phyloP scores from a whole-genome alignment of 2,113 vertebrate genomes.

The Pyxicephalus adspersus region DNA sequence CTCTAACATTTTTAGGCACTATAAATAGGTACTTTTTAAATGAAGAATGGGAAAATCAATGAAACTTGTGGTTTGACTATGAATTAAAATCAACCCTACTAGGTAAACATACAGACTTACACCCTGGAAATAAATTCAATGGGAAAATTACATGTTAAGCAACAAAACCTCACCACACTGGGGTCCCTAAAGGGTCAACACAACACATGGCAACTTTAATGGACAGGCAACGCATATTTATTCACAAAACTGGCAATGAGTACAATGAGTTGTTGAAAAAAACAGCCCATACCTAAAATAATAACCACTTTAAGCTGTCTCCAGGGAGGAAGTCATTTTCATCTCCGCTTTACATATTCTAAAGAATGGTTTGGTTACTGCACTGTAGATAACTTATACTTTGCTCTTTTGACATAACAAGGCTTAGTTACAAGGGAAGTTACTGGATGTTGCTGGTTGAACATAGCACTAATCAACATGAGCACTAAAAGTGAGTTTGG shows the following conservation, averaged over 20 bases:
- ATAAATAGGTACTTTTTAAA: too few relatives aligned
- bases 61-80: too few relatives aligned
- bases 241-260: neutral
- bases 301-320: neutral
- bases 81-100: too few relatives aligned
- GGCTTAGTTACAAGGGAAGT: neutral
- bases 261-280: neutral
- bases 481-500: too few relatives aligned
- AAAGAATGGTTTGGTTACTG: neutral
- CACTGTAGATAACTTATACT: neutral
- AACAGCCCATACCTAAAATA: neutral
- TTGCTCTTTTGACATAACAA: neutral
- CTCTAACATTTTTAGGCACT: too few relatives aligned
- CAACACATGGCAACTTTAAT: neutral
- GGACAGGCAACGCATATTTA: neutral
- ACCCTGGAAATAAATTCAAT: too few relatives aligned
- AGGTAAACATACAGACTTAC: too few relatives aligned
- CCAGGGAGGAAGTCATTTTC: constrained; percentile 15
- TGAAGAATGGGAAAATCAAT: too few relatives aligned
- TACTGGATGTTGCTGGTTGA: too few relatives aligned
- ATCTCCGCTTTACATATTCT: constrained; percentile 1
- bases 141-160: too few relatives aligned
- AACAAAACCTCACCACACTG: too few relatives aligned
- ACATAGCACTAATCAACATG: too few relatives aligned
- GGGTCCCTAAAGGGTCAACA: neutral